phyloP scores from a whole-genome alignment of 2,797 vertebrate genomes.

The Naso thynnoides region DNA sequence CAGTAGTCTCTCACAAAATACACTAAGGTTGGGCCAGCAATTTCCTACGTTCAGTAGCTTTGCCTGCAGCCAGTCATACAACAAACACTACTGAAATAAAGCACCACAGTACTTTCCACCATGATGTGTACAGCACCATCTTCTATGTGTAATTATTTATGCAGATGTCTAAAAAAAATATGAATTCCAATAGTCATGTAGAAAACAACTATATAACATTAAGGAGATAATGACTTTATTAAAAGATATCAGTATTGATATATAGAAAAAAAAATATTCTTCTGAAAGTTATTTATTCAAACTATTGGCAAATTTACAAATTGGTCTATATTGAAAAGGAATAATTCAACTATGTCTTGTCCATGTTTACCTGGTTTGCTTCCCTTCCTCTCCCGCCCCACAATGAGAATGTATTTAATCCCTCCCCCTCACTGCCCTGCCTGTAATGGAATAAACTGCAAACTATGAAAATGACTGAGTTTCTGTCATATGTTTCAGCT shows the following conservation, averaged over 20 bases:
- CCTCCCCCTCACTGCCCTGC: constrained; percentile 78
- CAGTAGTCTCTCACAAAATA: constrained; percentile 52
- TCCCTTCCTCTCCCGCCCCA: constrained; percentile 76
- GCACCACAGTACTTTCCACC: constrained; percentile 74
- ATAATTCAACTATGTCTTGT: constrained; percentile 83
- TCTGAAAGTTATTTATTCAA: constrained; percentile 80
- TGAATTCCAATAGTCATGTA: constrained; percentile 78
- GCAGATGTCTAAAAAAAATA: constrained; percentile 79
- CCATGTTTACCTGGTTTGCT: constrained; percentile 86
- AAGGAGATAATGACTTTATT: constrained; percentile 79
- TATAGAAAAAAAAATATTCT: constrained; percentile 68
- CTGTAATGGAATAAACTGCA: constrained; percentile 86
- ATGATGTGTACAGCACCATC: constrained; percentile 86
- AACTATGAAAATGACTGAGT: constrained; percentile 66
- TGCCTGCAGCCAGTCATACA: constrained; percentile 62
- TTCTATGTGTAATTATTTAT: constrained; percentile 85
- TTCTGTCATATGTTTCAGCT: constrained; percentile 41
- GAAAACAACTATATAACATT: constrained; percentile 80
- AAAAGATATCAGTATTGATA: constrained; percentile 81
- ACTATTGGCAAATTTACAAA: constrained; percentile 80
- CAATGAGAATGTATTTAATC: constrained; percentile 87
- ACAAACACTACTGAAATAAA: constrained; percentile 62
- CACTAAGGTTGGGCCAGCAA: constrained; percentile 50
- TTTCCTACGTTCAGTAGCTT: constrained; percentile 62
- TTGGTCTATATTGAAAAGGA: constrained; percentile 79